Percentiles rank a stretch among this genome's conserved stretches.
These are phyloP conservation scores for Gobius niger DNA, from an alignment of 2,113 vertebrate species.

Conservation along the genomic window DNA sequence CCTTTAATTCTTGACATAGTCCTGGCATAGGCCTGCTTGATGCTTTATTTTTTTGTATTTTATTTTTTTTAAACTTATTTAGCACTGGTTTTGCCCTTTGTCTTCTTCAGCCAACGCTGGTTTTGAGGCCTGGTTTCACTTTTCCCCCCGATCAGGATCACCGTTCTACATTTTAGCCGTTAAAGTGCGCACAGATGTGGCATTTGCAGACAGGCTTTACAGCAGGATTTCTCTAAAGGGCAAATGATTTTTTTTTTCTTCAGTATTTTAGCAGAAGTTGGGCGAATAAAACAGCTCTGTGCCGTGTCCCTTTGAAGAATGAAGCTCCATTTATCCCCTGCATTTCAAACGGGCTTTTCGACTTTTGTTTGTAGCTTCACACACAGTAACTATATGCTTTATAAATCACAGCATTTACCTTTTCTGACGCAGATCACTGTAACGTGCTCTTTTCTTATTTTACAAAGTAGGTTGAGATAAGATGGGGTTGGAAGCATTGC, in stretches of 20 bases:
- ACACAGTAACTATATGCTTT: neutral
- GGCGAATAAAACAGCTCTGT: neutral
- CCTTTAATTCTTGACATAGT: too few relatives aligned
- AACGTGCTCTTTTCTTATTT: too few relatives aligned
- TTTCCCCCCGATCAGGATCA: too few relatives aligned
- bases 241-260: constrained; percentile 21
- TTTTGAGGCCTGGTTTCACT: too few relatives aligned
- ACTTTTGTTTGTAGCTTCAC: neutral
- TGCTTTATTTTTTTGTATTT: too few relatives aligned
- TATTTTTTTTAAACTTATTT: too few relatives aligned
- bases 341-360: neutral
- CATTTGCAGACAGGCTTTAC: constrained; percentile 16
- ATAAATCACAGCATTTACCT: neutral
- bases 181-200: constrained; percentile 14
- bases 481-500: too few relatives aligned
- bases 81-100: too few relatives aligned
- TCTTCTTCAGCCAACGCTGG: too few relatives aligned
- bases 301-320: neutral
- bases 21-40: too few relatives aligned
- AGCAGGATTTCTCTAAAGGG: constrained; percentile 39
- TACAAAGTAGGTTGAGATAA: neutral
- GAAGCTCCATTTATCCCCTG: neutral
- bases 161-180: too few relatives aligned
- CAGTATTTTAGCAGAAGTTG: constrained; percentile 6
- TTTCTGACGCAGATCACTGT: neutral